Conservation (phyloP, 2,797 vertebrate species). For the Glossophaga mutica region DNA sequence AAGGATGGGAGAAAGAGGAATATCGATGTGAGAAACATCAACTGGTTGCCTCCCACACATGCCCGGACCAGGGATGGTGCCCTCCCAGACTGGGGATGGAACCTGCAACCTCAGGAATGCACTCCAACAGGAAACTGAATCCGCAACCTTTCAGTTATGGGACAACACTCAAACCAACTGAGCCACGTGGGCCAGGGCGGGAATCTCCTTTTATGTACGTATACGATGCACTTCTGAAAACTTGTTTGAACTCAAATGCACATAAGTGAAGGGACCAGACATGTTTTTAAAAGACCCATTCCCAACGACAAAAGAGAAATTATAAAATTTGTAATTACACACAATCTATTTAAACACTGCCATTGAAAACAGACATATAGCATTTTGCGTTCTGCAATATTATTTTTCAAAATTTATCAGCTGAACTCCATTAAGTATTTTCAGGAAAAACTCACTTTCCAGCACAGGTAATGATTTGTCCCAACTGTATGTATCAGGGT, state of each 20-base stretch:
- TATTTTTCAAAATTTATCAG: conserved; percentile 32
- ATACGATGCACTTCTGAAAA: not conserved
- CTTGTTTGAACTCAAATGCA: not conserved
- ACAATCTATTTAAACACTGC: not conserved
- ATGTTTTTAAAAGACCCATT: not conserved
- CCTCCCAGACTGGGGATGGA: not conserved
- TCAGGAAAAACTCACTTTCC: conserved; percentile 18
- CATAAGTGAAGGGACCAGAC: not conserved
- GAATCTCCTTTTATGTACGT: not conserved
- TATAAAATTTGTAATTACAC: not conserved
- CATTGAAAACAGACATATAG: not conserved
- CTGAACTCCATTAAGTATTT: conserved; percentile 13
- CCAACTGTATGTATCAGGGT: not conserved
- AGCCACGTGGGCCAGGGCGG: not conserved
- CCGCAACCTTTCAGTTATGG: not conserved
- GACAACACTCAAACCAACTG: not conserved
- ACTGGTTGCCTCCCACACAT: not conserved
- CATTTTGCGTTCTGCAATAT: not conserved
- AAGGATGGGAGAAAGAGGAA: not conserved
- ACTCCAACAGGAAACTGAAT: not conserved
- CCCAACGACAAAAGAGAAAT: not conserved
- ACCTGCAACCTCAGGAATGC: not conserved
- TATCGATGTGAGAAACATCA: not conserved
- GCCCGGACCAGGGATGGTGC: too few species aligned
- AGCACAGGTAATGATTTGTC: not conserved